Conservation (phyloP, 2,797 vertebrate species). For the Cuculus canorus region DNA sequence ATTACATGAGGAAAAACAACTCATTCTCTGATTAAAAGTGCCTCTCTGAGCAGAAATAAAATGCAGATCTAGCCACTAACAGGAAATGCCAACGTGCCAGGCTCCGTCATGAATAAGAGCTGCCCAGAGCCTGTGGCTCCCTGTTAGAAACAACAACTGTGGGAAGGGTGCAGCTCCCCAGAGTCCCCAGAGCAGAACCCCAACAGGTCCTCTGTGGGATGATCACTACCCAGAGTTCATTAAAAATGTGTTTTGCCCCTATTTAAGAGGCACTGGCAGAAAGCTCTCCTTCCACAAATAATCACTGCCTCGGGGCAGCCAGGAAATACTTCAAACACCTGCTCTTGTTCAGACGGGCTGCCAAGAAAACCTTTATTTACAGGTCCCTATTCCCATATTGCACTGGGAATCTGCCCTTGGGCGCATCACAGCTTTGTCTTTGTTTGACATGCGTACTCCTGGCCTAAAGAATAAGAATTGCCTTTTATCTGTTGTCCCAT, state of each 20-base stretch:
- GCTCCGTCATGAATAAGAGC: not conserved
- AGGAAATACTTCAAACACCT: not conserved
- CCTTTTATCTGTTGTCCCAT: not conserved
- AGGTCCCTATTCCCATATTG: not conserved
- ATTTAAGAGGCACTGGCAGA: not conserved
- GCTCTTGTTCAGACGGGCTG: not conserved
- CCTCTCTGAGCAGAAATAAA: not conserved
- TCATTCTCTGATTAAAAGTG: not conserved
- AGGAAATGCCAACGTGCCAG: accelerated
- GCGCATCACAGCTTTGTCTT: not conserved
- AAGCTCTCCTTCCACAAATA: not conserved
- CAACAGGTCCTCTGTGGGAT: not conserved
- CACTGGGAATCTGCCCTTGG: not conserved
- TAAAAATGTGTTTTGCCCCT: not conserved
- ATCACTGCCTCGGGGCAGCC: not conserved
- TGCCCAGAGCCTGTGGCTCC: not conserved
- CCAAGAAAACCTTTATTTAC: not conserved
- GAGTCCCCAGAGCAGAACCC: not conserved
- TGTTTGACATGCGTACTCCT: not conserved
- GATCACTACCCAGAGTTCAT: not conserved
- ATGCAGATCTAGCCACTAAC: not conserved
- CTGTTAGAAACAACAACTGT: not conserved
- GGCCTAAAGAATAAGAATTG: not conserved
- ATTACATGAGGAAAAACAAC: not conserved
- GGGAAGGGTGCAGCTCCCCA: not conserved